Evolutionary conservation across 1,140 invertebrate species (phyloP).

Genomic region (Apis dorsata): DNA sequence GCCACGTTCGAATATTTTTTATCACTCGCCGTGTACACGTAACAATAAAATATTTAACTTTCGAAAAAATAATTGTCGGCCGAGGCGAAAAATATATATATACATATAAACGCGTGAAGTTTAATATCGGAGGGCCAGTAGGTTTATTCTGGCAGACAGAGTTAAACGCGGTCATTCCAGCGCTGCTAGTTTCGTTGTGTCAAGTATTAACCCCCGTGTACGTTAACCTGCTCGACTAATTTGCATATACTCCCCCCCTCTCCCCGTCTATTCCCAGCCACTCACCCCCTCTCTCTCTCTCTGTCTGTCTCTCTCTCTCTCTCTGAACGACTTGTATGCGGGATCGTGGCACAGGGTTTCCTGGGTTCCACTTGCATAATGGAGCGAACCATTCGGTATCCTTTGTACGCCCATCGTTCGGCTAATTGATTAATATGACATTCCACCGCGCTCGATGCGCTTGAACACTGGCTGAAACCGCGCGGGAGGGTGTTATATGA

Average conservation of each 20-base stretch:
- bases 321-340: constrained; percentile 24
- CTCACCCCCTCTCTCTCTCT: background rate
- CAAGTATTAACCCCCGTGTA: constrained; percentile 47
- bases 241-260: constrained; percentile 44
- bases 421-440: constrained; percentile 47
- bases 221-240: constrained; percentile 36
- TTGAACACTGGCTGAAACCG: constrained; percentile 14
- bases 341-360: background rate
- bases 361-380: constrained; percentile 40
- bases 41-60: no score
- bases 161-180: constrained; percentile 36
- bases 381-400: constrained; percentile 43
- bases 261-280: constrained; percentile 16
- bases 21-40: no score
- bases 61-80: no score
- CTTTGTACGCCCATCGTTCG: constrained; percentile 37
- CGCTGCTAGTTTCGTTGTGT: constrained; percentile 17
- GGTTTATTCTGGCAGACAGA: background rate
- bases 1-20: no score
- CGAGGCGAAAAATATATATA: background rate
- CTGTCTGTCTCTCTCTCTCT: background rate
- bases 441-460: constrained; percentile 8
- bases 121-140: background rate
- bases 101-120: background rate
- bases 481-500: background rate